Percentiles rank a stretch among this genome's conserved stretches.
phyloP scores from a whole-genome alignment of 2,113 vertebrate species.

The Lepus americanus region DNA sequence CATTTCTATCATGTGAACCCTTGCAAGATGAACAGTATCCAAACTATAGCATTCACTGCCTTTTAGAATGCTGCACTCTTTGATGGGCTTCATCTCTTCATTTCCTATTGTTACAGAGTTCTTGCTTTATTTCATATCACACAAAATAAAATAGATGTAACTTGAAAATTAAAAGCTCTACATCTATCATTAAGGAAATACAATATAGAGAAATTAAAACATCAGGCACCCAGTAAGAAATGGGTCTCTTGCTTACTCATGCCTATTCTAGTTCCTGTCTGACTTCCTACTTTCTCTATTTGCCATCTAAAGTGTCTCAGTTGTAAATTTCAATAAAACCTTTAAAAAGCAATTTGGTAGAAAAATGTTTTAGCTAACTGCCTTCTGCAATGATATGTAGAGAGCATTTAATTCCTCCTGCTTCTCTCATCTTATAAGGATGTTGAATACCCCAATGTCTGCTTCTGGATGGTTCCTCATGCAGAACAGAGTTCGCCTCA shows the following conservation, averaged over 20 bases:
- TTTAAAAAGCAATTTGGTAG: slow-evolving; percentile 66
- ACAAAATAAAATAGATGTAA: slow-evolving; percentile 26
- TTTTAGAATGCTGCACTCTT: neutral
- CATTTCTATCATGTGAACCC: too few species aligned
- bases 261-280: neutral
- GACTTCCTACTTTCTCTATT: slow-evolving; percentile 40
- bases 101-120: neutral
- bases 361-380: slow-evolving; percentile 64
- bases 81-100: neutral
- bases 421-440: slow-evolving; percentile 53
- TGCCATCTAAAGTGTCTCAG: neutral
- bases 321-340: slow-evolving; percentile 62
- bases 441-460: slow-evolving; percentile 32
- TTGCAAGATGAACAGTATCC: too few species aligned
- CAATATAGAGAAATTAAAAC: slow-evolving; percentile 2
- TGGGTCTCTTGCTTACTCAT: neutral
- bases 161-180: neutral
- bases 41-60: neutral
- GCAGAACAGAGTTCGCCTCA: slow-evolving; percentile 59
- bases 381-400: slow-evolving; percentile 52
- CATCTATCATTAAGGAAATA: neutral
- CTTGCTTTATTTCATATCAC: slow-evolving; percentile 26
- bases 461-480: slow-evolving; percentile 62
- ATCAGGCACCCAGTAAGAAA: neutral
- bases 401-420: slow-evolving; percentile 61